Conservation (phyloP, 2,113 vertebrate species). For the Onychostoma macrolepis region DNA sequence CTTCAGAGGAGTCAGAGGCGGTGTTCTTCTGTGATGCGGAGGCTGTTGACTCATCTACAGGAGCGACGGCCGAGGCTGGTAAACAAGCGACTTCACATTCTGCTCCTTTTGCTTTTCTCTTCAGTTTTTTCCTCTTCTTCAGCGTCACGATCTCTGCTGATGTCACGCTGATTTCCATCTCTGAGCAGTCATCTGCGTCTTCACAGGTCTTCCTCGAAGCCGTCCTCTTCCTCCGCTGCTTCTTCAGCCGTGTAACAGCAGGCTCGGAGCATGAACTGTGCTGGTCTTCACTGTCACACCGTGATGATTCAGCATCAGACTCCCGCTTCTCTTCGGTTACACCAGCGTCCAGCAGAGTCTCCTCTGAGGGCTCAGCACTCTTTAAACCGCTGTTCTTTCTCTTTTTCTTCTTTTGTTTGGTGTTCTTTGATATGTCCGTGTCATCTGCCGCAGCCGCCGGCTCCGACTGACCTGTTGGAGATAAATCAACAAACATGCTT, state of each 20-base stretch:
- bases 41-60: too few species aligned
- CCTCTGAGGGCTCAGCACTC: neutral
- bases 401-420: neutral
- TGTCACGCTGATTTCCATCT: neutral
- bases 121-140: slow-evolving; percentile 61
- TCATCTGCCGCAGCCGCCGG: neutral
- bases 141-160: neutral
- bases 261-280: neutral
- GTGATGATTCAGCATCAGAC: neutral
- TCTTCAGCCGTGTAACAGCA: slow-evolving; percentile 35
- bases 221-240: slow-evolving; percentile 58
- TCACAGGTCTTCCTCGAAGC: neutral
- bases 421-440: neutral
- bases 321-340: neutral
- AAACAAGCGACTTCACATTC: too few species aligned
- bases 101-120: slow-evolving; percentile 25
- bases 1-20: too few species aligned
- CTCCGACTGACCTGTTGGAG: neutral
- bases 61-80: neutral
- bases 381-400: neutral
- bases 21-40: too few species aligned
- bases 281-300: neutral
- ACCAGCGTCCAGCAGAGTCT: neutral
- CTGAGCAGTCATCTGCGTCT: neutral
- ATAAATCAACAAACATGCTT: neutral